Percentiles rank a stretch among this genome's conserved stretches.
phyloP scores from a whole-genome alignment of 2,113 vertebrate species.

The Mystacornis crossleyi region DNA sequence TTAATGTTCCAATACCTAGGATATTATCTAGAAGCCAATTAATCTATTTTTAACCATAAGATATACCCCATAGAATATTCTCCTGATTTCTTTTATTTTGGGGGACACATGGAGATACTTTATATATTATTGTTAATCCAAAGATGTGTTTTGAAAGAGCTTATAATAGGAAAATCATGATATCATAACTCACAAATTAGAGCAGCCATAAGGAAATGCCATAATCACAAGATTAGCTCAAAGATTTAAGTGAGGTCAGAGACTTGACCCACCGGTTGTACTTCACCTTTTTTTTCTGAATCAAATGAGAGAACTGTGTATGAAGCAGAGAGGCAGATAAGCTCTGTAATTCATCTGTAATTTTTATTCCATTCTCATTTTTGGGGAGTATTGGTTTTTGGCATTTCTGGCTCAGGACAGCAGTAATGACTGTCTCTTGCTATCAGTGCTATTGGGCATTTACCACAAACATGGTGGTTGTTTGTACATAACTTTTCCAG shows the following conservation, averaged over 20 bases:
- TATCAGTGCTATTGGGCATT: neutral
- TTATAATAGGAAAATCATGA: neutral
- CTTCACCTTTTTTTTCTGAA: neutral
- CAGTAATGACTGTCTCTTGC: neutral
- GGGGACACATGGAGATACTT: neutral
- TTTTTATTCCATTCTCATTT: neutral
- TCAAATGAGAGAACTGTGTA: neutral
- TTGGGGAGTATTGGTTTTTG: neutral
- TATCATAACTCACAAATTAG: neutral
- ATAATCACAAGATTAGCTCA: neutral
- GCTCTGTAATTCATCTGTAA: neutral
- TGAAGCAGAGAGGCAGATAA: neutral
- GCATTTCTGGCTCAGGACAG: neutral
- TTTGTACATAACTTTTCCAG: neutral
- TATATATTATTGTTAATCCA: neutral
- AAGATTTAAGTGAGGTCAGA: neutral
- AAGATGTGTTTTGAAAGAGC: neutral
- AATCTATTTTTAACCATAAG: neutral
- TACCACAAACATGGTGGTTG: neutral
- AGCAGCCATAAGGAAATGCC: neutral
- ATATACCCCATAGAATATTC: neutral
- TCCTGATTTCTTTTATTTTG: constrained; percentile 32
- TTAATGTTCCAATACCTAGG: neutral
- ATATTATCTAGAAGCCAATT: neutral
- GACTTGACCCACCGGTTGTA: neutral